Evolutionary conservation across 2,888 invertebrate genomes (phyloP).

Genomic region (Falcaria lacertinaria): DNA sequence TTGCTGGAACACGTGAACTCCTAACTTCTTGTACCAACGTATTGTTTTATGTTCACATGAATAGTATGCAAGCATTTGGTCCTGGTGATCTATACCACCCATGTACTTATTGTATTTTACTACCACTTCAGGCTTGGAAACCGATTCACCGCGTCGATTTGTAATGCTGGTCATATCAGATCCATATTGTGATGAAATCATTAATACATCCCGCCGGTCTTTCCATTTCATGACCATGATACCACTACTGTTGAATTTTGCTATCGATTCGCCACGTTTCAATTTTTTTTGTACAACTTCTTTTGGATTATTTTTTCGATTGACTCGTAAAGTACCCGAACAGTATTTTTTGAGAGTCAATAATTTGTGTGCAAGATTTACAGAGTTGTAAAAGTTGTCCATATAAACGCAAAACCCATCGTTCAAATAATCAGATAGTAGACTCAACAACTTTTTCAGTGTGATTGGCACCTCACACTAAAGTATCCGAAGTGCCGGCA

Average conservation of each 20-base stretch:
- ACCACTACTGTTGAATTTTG: neutral
- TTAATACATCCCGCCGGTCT: conserved; percentile 29
- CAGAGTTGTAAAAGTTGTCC: conserved; percentile 37
- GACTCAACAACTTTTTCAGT: conserved; percentile 27
- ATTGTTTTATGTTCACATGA: conserved; percentile 18
- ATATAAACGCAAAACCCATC: conserved; percentile 33
- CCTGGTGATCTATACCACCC: conserved; percentile 19
- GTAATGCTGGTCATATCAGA: conserved; percentile 13
- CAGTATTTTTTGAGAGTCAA: conserved; percentile 36
- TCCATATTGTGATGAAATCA: conserved; percentile 26
- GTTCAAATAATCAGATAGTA: conserved; percentile 30
- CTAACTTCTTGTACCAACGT: conserved; percentile 10
- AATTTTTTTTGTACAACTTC: conserved; percentile 5
- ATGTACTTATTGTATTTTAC: conserved; percentile 18
- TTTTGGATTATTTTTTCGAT: conserved; percentile 24
- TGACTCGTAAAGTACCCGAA: conserved; percentile 40
- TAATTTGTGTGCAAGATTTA: conserved; percentile 28
- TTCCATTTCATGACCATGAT: conserved; percentile 23
- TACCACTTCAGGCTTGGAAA: conserved; percentile 13
- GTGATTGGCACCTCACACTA: too few relatives aligned
- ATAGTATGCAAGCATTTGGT: conserved; percentile 23
- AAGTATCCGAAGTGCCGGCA: conserved; percentile 18
- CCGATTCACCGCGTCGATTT: conserved; percentile 1
- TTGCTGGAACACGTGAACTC: neutral
- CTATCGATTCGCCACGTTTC: too few relatives aligned